phyloP scores from a whole-genome alignment of 2,797 vertebrate genomes.

The Muscicapa striata region DNA sequence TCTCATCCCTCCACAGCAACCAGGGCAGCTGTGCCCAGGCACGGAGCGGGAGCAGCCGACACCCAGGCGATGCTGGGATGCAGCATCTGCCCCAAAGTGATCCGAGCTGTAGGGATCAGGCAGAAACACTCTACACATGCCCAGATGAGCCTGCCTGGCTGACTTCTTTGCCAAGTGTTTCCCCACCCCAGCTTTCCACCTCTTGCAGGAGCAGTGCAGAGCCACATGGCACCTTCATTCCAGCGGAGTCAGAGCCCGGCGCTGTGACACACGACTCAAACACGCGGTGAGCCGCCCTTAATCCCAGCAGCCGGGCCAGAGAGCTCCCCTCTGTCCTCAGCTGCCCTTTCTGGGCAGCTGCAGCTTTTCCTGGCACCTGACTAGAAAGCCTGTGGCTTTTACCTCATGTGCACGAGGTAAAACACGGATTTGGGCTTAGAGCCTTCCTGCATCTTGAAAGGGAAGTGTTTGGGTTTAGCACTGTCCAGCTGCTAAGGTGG shows the following conservation, averaged over 20 bases:
- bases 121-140: not conserved
- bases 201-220: not conserved
- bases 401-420: not conserved
- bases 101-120: not conserved
- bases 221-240: not conserved
- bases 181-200: not conserved
- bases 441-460: not conserved
- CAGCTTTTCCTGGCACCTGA: slow-evolving; percentile 37
- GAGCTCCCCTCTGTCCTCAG: slow-evolving; percentile 23
- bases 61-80: not conserved
- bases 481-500: not conserved
- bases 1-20: not conserved
- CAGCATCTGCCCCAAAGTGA: not conserved
- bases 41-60: fast-evolving
- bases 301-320: not conserved
- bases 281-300: not conserved
- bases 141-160: not conserved
- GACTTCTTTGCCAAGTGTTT: not conserved
- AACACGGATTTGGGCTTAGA: not conserved
- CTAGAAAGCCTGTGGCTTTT: slow-evolving; percentile 7
- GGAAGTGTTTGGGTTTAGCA: not conserved
- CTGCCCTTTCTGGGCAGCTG: slow-evolving; percentile 11
- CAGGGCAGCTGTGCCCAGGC: not conserved
- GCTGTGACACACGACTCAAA: not conserved
- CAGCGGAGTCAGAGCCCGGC: not conserved